Evolutionary conservation across 1,140 invertebrate genomes (phyloP).

Genomic region (Ptiloglossa arizonensis): DNA sequence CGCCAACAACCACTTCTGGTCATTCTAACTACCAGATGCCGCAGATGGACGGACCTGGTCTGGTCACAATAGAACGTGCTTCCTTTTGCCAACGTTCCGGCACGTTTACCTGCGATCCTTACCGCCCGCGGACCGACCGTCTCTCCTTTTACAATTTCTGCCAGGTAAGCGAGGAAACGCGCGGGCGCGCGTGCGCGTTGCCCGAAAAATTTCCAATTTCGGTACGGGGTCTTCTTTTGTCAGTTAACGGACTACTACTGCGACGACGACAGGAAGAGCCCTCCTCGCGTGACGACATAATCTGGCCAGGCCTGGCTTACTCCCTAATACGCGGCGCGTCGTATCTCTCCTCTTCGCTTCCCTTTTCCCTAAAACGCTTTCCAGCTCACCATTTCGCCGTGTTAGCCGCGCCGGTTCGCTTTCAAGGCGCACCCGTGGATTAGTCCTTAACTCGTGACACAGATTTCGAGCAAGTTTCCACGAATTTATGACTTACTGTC

Average conservation of each 20-base stretch:
- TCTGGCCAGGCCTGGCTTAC: conserved; percentile 8
- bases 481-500: conserved; percentile 46
- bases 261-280: conserved; percentile 27
- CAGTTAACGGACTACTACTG: no score
- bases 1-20: conserved; percentile 4
- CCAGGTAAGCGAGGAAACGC: conserved; percentile 13
- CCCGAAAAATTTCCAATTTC: conserved; percentile 11
- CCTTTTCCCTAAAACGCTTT: conserved; percentile 25
- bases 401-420: not conserved
- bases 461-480: conserved; percentile 32
- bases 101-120: conserved; percentile 38
- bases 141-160: not conserved
- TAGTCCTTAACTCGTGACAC: conserved; percentile 51
- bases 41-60: conserved; percentile 16
- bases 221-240: conserved; percentile 9
- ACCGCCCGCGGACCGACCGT: no score
- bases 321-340: no score
- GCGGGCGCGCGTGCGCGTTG: no score
- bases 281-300: conserved; percentile 39
- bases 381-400: conserved; percentile 7
- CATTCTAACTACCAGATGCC: conserved; percentile 10
- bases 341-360: conserved; percentile 3
- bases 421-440: conserved; percentile 19
- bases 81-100: conserved; percentile 19
- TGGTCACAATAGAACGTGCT: conserved; percentile 45